Conservation (phyloP, 2,797 vertebrate species). For the Caiman crocodilus region DNA sequence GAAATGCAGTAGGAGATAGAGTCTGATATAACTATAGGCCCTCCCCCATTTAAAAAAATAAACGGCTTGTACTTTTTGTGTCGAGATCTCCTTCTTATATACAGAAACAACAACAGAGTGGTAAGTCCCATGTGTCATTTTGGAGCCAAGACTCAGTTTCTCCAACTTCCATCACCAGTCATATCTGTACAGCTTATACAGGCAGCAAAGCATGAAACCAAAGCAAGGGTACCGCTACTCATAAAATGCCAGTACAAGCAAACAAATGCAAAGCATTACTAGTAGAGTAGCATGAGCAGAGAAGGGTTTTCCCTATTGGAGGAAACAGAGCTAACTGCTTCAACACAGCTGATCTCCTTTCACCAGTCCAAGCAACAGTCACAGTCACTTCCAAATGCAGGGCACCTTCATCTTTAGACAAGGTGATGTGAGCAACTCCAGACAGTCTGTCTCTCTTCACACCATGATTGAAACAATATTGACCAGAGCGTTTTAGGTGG, state of each 20-base stretch:
- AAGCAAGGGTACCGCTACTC: not conserved
- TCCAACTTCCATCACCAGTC: not conserved
- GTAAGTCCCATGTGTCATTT: not conserved
- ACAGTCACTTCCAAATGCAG: not conserved
- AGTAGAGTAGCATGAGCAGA: not conserved
- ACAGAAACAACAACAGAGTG: not conserved
- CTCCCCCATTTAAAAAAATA: not conserved
- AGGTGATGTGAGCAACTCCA: not conserved
- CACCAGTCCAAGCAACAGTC: not conserved
- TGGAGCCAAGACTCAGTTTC: not conserved
- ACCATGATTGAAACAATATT: not conserved
- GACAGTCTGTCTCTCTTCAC: not conserved
- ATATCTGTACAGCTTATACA: not conserved
- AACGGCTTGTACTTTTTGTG: not conserved
- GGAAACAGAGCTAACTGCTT: not conserved
- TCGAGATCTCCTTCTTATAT: not conserved
- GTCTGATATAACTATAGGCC: not conserved
- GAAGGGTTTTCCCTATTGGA: not conserved
- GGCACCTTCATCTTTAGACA: not conserved
- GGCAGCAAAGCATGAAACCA: not conserved
- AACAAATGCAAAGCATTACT: not conserved
- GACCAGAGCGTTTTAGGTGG: not conserved
- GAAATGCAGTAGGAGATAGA: not conserved
- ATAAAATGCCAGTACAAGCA: too few species aligned
- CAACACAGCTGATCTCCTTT: not conserved